phyloP scores from a whole-genome alignment of 2,888 invertebrate genomes.

The Caenorhabditis uteleia region DNA sequence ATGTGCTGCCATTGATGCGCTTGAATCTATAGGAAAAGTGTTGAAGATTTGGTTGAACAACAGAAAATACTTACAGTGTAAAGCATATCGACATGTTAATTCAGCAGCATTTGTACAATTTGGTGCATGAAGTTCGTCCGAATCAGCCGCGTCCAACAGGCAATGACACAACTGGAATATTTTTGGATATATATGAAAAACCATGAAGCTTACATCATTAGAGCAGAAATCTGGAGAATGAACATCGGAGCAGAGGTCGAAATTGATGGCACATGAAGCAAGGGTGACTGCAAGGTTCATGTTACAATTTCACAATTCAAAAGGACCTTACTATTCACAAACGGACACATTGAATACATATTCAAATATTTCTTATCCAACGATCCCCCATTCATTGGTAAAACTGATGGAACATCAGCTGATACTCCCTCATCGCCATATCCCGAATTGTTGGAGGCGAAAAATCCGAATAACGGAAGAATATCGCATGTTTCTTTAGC shows the following conservation, averaged over 20 bases:
- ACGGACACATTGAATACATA: slow-evolving; percentile 33
- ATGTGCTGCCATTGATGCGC: slow-evolving; percentile 5
- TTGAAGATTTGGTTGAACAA: background rate
- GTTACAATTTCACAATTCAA: background rate
- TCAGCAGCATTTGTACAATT: slow-evolving; percentile 1
- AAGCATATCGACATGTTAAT: slow-evolving; percentile 12
- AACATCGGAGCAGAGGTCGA: slow-evolving; percentile 26
- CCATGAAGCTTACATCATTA: slow-evolving; percentile 13
- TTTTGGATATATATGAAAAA: background rate
- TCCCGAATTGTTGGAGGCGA: slow-evolving; percentile 39
- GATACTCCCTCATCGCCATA: slow-evolving; percentile 26
- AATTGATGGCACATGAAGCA: slow-evolving; percentile 41
- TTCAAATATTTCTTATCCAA: slow-evolving; percentile 24
- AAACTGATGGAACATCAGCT: slow-evolving; percentile 3
- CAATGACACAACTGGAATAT: slow-evolving; percentile 32
- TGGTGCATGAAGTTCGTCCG: slow-evolving; percentile 1
- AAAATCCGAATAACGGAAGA: slow-evolving; percentile 22
- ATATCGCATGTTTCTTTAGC: slow-evolving; percentile 17
- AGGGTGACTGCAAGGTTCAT: slow-evolving; percentile 33
- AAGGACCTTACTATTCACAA: slow-evolving; percentile 28
- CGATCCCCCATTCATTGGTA: slow-evolving; percentile 6
- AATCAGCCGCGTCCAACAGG: slow-evolving; percentile 21
- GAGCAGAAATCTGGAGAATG: slow-evolving; percentile 32
- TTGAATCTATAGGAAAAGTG: slow-evolving; percentile 18
- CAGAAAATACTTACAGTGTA: slow-evolving; percentile 11